phyloP scores from a whole-genome alignment of 2,888 invertebrate genomes.

The Meganola albula region DNA sequence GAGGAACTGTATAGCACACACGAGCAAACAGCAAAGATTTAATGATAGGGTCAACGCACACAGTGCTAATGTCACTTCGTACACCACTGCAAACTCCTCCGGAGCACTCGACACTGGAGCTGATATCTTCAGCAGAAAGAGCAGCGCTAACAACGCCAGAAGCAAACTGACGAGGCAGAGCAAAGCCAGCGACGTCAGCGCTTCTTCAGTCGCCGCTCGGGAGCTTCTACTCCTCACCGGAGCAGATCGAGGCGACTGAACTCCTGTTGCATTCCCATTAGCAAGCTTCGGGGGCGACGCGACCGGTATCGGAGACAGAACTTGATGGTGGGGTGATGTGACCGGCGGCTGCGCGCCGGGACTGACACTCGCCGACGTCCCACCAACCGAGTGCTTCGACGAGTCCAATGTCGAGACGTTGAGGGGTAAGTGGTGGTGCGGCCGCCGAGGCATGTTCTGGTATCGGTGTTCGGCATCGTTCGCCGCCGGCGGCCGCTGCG shows the following conservation, averaged over 20 bases:
- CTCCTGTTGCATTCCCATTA: constrained; percentile 78
- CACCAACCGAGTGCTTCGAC: constrained; percentile 80
- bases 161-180: constrained; percentile 91
- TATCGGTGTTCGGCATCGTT: constrained; percentile 75
- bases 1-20: constrained; percentile 95
- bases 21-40: constrained; percentile 93
- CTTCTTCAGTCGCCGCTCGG: constrained; percentile 79
- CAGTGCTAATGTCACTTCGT: constrained; percentile 93
- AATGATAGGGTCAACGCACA: constrained; percentile 92
- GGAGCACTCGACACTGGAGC: constrained; percentile 79
- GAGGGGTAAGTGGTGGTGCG: constrained; percentile 80
- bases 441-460: constrained; percentile 77
- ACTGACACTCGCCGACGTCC: constrained; percentile 76
- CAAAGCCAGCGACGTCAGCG: constrained; percentile 89
- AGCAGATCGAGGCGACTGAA: constrained; percentile 45
- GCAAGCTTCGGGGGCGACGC: constrained; percentile 66
- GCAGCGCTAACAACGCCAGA: constrained; percentile 88
- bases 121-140: constrained; percentile 91
- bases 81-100: constrained; percentile 91
- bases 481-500: constrained; percentile 77
- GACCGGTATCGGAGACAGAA: constrained; percentile 49
- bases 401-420: constrained; percentile 83
- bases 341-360: constrained; percentile 66
- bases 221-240: constrained; percentile 51
- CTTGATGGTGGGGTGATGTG: constrained; percentile 38